phyloP scores from a whole-genome alignment of 2,797 vertebrate genomes.

The Dromococcyx pavoninus region DNA sequence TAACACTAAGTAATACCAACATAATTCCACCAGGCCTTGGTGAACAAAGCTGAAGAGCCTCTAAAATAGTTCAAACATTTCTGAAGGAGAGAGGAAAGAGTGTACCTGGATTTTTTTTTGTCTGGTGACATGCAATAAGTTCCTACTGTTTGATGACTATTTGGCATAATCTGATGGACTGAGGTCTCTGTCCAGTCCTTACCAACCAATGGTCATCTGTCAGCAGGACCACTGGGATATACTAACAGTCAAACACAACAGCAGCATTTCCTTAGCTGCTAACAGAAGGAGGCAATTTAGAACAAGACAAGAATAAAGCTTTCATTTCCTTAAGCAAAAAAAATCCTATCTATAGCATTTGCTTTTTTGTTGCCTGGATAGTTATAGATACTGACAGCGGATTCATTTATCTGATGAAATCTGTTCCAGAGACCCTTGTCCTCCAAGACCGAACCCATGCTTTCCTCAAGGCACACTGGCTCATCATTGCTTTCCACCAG shows the following conservation, averaged over 20 bases:
- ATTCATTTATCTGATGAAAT: background rate
- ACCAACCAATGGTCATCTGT: background rate
- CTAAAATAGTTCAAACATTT: background rate
- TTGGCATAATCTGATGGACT: background rate
- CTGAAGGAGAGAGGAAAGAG: background rate
- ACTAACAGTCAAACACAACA: background rate
- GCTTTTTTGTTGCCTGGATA: background rate
- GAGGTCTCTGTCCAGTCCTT: background rate
- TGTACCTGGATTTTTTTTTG: background rate
- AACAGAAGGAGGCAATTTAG: background rate
- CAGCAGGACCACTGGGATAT: background rate
- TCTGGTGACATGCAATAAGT: background rate
- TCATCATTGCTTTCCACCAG: background rate
- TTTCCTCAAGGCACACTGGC: background rate
- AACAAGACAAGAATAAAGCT: background rate
- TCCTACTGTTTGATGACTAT: background rate
- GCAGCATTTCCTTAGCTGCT: background rate
- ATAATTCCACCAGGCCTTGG: background rate
- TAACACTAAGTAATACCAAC: background rate
- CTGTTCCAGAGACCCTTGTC: background rate
- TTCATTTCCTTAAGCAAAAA: background rate
- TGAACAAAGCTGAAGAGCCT: rapidly evolving
- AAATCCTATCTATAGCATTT: background rate
- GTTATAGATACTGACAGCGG: background rate
- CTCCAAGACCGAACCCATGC: background rate